These are phyloP conservation scores for Hypolimnas misippus DNA, from an alignment of 2,888 invertebrate genomes.

Conservation along the genomic window DNA sequence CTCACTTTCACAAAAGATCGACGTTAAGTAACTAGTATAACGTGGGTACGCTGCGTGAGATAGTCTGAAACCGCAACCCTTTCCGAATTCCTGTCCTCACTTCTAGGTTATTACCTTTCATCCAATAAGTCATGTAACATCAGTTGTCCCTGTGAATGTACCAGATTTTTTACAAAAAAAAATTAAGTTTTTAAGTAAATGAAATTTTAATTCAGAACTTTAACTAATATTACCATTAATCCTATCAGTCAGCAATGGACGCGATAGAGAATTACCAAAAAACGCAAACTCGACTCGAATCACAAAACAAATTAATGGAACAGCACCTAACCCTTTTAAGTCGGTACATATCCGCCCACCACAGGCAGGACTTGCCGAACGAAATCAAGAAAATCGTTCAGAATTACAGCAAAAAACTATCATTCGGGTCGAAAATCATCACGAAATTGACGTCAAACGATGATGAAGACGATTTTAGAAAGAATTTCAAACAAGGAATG, in stretches of 20 bases:
- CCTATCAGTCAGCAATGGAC: conserved; percentile 85
- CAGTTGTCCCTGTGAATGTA: too few species aligned
- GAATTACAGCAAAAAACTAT: conserved; percentile 75
- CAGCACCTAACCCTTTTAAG: conserved; percentile 89
- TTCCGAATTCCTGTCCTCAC: too few species aligned
- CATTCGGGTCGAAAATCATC: conserved; percentile 76
- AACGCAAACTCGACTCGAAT: conserved; percentile 86
- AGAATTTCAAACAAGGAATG: conserved; percentile 63
- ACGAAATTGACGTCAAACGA: conserved; percentile 68
- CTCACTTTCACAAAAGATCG: too few species aligned
- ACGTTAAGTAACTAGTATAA: too few species aligned
- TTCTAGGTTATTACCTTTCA: too few species aligned
- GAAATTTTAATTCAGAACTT: too few species aligned
- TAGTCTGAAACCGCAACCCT: too few species aligned
- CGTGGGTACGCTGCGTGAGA: too few species aligned
- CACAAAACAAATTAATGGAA: conserved; percentile 89
- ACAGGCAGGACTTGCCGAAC: conserved; percentile 87
- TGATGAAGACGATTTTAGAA: conserved; percentile 64
- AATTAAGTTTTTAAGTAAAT: too few species aligned
- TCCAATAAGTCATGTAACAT: too few species aligned
- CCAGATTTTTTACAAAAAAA: too few species aligned
- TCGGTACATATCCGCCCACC: conserved; percentile 87
- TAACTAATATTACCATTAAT: not conserved
- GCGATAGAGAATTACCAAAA: conserved; percentile 86
- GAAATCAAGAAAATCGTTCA: conserved; percentile 90